A percentile compares a stretch with the other conserved stretches of the same genome.
These are phyloP conservation scores for Salvelinus fontinalis DNA, from an alignment of 2,113 vertebrate genomes.

Conservation along the genomic window DNA sequence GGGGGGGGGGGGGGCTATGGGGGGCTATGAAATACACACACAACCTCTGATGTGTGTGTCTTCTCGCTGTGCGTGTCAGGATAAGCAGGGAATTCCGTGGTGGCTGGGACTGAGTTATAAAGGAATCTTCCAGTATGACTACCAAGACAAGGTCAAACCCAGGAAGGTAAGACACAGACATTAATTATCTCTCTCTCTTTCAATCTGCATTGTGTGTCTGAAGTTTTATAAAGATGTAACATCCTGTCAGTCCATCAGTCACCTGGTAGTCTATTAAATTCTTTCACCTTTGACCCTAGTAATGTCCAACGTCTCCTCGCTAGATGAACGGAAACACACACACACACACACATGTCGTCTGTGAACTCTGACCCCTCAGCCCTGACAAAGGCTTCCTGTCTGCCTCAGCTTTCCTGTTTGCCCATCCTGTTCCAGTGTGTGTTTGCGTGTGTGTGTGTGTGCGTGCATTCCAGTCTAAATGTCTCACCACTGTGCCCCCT, in stretches of 20 bases:
- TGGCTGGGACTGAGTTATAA: slow-evolving; percentile 99
- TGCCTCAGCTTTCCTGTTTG: no score
- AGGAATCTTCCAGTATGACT: slow-evolving; percentile 98
- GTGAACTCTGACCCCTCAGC: slow-evolving; percentile 33
- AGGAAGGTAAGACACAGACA: slow-evolving; percentile 84
- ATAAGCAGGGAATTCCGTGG: slow-evolving; percentile 99
- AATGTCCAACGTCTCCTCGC: neutral
- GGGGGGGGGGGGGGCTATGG: neutral
- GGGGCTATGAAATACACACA: neutral
- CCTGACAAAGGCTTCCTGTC: no score
- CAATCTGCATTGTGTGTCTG: neutral
- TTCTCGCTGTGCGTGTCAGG: slow-evolving; percentile 70
- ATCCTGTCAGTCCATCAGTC: no score
- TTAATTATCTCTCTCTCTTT: neutral
- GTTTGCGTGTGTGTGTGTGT: slow-evolving; percentile 58
- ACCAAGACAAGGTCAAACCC: slow-evolving; percentile 98
- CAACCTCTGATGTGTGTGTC: neutral
- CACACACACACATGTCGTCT: slow-evolving; percentile 8
- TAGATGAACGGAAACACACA: neutral
- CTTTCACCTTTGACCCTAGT: slow-evolving; percentile 13
- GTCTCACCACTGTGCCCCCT: slow-evolving; percentile 9
- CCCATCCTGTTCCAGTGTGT: slow-evolving; percentile 12
- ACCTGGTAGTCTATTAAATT: slow-evolving; percentile 7
- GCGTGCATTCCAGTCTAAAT: slow-evolving; percentile 34
- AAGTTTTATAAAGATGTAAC: neutral